phyloP scores from a whole-genome alignment of 2,113 vertebrate species.

The Lutjanus erythropterus region DNA sequence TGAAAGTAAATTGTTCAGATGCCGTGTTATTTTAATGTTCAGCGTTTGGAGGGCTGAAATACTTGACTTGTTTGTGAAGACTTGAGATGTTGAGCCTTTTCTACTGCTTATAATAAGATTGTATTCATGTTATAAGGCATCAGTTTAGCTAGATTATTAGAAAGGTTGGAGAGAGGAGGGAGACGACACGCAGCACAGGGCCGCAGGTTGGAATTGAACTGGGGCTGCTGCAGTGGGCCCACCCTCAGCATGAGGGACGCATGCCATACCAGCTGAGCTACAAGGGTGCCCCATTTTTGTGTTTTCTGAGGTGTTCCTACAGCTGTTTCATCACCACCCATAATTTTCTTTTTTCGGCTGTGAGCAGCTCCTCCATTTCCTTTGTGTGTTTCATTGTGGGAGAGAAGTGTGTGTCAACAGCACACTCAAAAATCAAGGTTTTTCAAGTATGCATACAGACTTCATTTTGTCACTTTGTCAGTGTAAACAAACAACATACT shows the following conservation, averaged over 20 bases:
- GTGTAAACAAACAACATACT: background rate
- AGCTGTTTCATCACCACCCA: background rate
- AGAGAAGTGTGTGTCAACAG: background rate
- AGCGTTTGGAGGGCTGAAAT: background rate
- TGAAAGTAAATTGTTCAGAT: background rate
- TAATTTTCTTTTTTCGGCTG: background rate
- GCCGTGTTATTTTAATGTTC: background rate
- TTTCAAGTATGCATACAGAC: background rate
- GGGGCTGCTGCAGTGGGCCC: no score
- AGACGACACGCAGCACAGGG: no score
- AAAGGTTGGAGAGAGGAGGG: no score
- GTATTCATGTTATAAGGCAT: background rate
- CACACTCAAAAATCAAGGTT: background rate
- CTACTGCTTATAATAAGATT: background rate
- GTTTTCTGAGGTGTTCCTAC: background rate
- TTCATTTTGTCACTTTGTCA: background rate
- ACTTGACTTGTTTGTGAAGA: background rate
- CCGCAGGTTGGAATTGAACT: no score
- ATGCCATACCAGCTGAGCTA: no score
- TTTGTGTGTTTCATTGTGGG: background rate
- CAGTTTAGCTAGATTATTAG: background rate
- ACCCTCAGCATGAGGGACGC: no score
- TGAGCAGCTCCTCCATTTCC: background rate
- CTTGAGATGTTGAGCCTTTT: background rate
- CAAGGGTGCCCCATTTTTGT: no score